phyloP scores from a whole-genome alignment of 2,888 invertebrate species.

The Halocaridina rubra region DNA sequence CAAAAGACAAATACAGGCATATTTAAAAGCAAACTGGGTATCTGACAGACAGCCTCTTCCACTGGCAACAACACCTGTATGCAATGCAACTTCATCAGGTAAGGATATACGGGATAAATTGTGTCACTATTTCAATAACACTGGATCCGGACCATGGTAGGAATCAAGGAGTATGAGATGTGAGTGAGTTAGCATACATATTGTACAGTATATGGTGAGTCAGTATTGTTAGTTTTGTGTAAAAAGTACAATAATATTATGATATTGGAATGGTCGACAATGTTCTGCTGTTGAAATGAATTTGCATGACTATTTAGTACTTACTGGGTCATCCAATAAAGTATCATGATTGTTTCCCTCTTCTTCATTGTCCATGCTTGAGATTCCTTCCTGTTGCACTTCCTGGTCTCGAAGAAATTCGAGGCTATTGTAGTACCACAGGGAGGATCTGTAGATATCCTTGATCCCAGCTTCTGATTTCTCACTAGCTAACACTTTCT shows the following conservation, averaged over 20 bases:
- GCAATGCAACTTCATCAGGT: no score
- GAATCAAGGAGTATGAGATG: no score
- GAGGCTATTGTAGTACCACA: background rate
- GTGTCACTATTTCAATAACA: no score
- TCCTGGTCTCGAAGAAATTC: constrained; percentile 26
- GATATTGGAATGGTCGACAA: background rate
- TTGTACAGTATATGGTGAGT: background rate
- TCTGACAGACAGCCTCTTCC: background rate
- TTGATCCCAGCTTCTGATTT: constrained; percentile 49
- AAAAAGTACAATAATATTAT: background rate
- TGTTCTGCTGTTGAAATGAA: background rate
- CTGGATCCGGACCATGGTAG: no score
- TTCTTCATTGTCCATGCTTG: no score
- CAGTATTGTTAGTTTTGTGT: background rate
- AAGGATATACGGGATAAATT: background rate
- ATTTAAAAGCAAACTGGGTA: background rate
- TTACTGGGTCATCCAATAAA: background rate
- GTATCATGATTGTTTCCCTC: background rate
- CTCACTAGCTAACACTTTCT: constrained; percentile 54
- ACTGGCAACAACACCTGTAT: background rate
- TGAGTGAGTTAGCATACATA: no score
- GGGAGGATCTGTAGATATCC: constrained; percentile 12
- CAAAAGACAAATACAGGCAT: constrained; percentile 9
- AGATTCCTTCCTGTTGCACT: background rate
- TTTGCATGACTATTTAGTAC: background rate